Evolutionary conservation across 2,113 vertebrate species (phyloP).

Genomic region (Corythoichthys intestinalis): DNA sequence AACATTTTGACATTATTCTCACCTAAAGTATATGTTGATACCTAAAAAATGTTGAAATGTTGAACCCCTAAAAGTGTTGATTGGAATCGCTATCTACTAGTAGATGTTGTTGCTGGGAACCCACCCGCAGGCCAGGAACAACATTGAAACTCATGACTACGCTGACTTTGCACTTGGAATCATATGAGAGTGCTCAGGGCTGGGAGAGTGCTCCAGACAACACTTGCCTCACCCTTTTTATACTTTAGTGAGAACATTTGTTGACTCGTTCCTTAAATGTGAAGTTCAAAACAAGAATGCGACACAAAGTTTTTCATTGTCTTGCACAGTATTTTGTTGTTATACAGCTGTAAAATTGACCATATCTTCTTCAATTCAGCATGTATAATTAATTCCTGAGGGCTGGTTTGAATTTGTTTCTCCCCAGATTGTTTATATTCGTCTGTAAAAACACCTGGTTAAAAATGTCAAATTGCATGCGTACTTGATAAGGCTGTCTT

Average conservation of each 20-base stretch:
- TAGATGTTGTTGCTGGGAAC: slow-evolving; percentile 32
- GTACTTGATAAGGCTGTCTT: not conserved
- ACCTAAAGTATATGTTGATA: not conserved
- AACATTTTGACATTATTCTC: not conserved
- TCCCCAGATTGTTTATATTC: not conserved
- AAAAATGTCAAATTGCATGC: not conserved
- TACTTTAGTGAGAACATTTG: slow-evolving; percentile 11
- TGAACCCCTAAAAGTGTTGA: not conserved
- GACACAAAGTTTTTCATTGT: not conserved
- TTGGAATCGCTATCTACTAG: slow-evolving; percentile 6
- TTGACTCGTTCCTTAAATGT: slow-evolving; percentile 9
- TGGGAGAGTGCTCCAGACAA: slow-evolving; percentile 32
- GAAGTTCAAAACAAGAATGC: not conserved
- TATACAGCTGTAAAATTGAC: not conserved
- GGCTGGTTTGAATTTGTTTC: not conserved
- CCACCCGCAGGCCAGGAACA: slow-evolving; percentile 45
- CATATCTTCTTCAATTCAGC: not conserved
- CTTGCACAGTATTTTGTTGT: not conserved
- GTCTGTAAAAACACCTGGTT: not conserved
- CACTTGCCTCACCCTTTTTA: slow-evolving; percentile 21
- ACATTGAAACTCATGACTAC: slow-evolving; percentile 68
- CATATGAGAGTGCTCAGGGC: slow-evolving; percentile 68
- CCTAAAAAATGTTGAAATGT: too few species aligned
- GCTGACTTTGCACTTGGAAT: slow-evolving; percentile 50
- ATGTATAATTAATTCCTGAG: not conserved